Conservation (phyloP, 2,797 vertebrate genomes). For the Myotis pilosus region DNA sequence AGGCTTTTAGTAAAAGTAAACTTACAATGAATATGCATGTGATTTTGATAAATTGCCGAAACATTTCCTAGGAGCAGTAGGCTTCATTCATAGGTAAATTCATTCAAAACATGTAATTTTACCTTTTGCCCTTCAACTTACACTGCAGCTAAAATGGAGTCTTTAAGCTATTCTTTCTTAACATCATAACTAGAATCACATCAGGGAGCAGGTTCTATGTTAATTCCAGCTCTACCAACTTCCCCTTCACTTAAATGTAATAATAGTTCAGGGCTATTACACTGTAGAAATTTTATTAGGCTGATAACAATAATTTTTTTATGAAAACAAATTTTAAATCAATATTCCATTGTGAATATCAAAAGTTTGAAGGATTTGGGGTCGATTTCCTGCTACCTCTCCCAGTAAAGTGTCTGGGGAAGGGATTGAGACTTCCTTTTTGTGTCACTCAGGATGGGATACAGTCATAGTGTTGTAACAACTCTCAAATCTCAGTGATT, state of each 20-base stretch:
- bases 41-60: constrained; percentile 65
- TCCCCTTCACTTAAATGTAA: constrained; percentile 52
- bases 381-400: background rate
- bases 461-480: background rate
- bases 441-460: background rate
- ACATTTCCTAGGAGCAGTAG: constrained; percentile 49
- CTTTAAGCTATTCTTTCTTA: constrained; percentile 58
- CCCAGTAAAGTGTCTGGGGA: background rate
- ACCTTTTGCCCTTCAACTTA: constrained; percentile 68
- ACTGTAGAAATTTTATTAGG: background rate
- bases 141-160: constrained; percentile 44
- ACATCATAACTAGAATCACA: constrained; percentile 56
- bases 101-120: constrained; percentile 70
- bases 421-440: background rate
- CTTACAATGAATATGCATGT: constrained; percentile 71
- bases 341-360: background rate
- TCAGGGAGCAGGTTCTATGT: constrained; percentile 44
- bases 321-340: constrained; percentile 29
- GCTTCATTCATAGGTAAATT: constrained; percentile 69
- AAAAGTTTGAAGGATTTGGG: background rate
- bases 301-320: constrained; percentile 14
- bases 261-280: constrained; percentile 43
- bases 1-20: constrained; percentile 63
- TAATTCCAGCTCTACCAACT: background rate
- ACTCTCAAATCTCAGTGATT: background rate